phyloP scores from a whole-genome alignment of 2,113 vertebrate species.

The Vimba vimba region DNA sequence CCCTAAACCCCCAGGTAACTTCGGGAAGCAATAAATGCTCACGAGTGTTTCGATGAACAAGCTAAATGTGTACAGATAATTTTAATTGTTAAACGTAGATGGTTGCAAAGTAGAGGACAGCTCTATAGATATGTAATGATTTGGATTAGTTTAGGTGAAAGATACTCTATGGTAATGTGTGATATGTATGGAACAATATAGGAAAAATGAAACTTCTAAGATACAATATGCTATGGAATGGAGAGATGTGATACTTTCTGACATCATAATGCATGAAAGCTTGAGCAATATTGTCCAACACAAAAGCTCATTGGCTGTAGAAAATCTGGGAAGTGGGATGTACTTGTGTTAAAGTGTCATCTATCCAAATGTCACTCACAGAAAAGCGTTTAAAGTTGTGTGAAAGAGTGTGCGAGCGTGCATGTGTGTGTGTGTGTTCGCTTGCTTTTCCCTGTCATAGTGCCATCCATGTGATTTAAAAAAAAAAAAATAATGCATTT shows the following conservation, averaged over 20 bases:
- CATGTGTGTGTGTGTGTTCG: constrained; percentile 54
- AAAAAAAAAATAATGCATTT: constrained; percentile 70
- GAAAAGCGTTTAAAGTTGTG: constrained; percentile 70
- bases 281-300: constrained; percentile 76
- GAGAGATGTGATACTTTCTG: constrained; percentile 40
- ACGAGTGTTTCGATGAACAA: constrained; percentile 55
- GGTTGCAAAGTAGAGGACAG: constrained; percentile 52
- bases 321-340: constrained; percentile 70
- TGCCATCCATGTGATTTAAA: constrained; percentile 69
- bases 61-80: constrained; percentile 57
- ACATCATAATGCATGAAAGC: constrained; percentile 53
- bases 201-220: constrained; percentile 38
- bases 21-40: constrained; percentile 79
- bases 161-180: constrained; percentile 38
- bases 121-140: constrained; percentile 55
- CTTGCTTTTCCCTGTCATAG: constrained; percentile 63
- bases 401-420: constrained; percentile 44
- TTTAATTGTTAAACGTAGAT: constrained; percentile 39
- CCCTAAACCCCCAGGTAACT: constrained; percentile 70
- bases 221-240: constrained; percentile 36
- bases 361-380: constrained; percentile 70
- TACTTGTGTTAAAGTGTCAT: constrained; percentile 64
- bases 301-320: constrained; percentile 69
- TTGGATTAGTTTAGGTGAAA: constrained; percentile 45
- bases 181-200: constrained; percentile 44